These are phyloP conservation scores for Apis florea DNA, from an alignment of 1,140 invertebrate species.

Conservation along the genomic window DNA sequence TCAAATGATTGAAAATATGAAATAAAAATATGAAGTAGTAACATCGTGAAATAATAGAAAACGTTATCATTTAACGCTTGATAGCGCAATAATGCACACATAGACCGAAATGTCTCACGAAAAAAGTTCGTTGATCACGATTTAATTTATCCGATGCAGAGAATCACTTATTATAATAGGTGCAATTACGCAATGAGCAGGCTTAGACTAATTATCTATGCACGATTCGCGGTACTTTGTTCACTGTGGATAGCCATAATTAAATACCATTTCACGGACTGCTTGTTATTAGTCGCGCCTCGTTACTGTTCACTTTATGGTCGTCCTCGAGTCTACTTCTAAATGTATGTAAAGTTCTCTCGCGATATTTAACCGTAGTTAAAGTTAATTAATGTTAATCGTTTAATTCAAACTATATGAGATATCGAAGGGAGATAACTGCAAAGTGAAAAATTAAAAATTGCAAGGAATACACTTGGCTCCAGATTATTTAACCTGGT, in stretches of 20 bases:
- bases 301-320: conserved; percentile 36
- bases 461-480: no score
- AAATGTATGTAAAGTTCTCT: not conserved
- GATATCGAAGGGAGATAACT: no score
- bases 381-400: not conserved
- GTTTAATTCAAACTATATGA: no score
- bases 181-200: conserved; percentile 46
- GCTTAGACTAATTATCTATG: conserved; percentile 42
- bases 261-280: conserved; percentile 18
- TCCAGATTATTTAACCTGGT: no score
- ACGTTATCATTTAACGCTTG: no score
- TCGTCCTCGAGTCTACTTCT: not conserved
- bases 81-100: no score
- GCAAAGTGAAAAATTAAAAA: no score
- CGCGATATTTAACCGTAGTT: not conserved
- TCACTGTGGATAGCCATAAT: conserved; percentile 32
- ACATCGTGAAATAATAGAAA: no score
- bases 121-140: conserved; percentile 11
- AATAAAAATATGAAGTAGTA: not conserved
- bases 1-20: no score
- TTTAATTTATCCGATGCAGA: conserved; percentile 50
- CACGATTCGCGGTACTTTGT: conserved; percentile 34
- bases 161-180: conserved; percentile 48
- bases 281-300: conserved; percentile 22
- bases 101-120: not conserved